These are phyloP conservation scores for Cnemophilus loriae DNA, from an alignment of 2,113 vertebrate genomes.

Conservation along the genomic window DNA sequence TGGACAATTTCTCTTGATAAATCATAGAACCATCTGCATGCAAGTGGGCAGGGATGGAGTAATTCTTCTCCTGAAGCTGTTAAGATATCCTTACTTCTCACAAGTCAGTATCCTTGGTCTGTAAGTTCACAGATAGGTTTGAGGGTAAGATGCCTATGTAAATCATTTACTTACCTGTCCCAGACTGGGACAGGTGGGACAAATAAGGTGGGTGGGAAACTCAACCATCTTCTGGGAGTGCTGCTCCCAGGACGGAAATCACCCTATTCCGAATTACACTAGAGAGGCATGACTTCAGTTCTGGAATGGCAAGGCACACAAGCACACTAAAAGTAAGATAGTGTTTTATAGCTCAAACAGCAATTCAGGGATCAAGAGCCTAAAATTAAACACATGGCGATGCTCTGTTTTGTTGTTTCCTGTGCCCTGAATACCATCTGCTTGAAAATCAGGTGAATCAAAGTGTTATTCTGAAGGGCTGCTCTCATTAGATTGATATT, in stretches of 20 bases:
- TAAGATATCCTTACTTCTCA: neutral
- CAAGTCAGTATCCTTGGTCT: neutral
- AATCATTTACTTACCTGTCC: neutral
- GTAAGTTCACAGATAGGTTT: neutral
- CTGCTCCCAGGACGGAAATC: neutral
- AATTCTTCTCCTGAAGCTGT: neutral
- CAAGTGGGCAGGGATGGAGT: neutral
- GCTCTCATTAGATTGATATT: neutral
- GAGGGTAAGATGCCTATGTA: neutral
- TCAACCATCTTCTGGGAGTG: neutral
- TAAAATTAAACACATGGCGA: slow-evolving; percentile 38
- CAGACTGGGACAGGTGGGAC: neutral
- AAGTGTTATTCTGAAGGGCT: neutral
- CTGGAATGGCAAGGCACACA: neutral
- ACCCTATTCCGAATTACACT: neutral
- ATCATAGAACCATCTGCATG: neutral
- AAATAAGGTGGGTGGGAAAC: neutral
- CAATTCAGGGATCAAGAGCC: neutral
- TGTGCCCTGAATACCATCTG: slow-evolving; percentile 30
- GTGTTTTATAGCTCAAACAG: neutral
- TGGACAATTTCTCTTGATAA: neutral
- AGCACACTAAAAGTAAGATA: neutral
- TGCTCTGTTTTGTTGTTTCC: slow-evolving; percentile 12
- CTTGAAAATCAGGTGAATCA: slow-evolving; percentile 32
- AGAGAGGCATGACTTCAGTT: neutral